Conservation (phyloP, 2,113 vertebrate species). For the Oreochromis niloticus region DNA sequence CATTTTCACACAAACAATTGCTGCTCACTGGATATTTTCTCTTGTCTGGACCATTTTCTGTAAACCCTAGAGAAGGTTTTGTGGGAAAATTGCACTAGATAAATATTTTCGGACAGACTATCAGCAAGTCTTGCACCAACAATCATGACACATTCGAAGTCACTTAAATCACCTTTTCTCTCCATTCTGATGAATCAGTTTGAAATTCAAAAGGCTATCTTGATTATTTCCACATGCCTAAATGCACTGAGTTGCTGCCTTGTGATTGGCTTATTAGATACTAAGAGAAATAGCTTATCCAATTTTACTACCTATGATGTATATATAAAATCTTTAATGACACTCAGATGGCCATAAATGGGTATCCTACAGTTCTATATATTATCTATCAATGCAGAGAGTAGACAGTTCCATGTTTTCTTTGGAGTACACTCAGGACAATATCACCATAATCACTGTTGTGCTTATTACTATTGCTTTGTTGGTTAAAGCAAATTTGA, state of each 20-base stretch:
- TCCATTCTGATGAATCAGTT: neutral
- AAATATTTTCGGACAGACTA: neutral
- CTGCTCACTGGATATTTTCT: neutral
- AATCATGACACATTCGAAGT: neutral
- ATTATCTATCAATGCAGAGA: neutral
- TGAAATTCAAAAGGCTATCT: neutral
- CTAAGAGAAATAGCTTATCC: neutral
- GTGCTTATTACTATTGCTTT: neutral
- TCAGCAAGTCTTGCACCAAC: neutral
- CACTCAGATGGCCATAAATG: neutral
- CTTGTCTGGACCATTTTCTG: neutral
- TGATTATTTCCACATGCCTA: neutral
- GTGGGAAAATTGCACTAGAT: neutral
- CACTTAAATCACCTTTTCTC: too few species aligned
- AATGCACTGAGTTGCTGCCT: neutral
- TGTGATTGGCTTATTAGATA: neutral
- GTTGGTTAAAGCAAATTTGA: neutral
- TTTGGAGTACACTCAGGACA: neutral
- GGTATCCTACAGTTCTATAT: neutral
- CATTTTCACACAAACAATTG: neutral
- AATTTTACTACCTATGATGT: neutral
- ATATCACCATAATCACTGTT: neutral
- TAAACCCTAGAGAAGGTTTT: neutral
- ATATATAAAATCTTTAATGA: neutral
- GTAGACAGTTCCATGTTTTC: neutral